Evolutionary conservation across 2,888 invertebrate species (phyloP), one percentile per base, ranked within the genome.

Genomic region (Cryptocheilus praepositus): DNA sequence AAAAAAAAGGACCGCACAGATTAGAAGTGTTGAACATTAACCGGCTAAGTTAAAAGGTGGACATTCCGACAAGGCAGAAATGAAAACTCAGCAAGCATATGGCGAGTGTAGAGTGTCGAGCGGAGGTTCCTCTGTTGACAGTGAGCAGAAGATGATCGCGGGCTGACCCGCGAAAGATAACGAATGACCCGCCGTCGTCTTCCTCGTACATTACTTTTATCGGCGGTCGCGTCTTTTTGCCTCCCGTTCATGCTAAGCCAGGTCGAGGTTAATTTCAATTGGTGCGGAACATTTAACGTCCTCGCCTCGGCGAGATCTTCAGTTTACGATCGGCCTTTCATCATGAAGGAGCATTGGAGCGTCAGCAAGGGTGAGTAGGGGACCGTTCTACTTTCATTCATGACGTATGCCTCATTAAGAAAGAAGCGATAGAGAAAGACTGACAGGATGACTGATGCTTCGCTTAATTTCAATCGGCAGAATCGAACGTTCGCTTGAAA

Each of bases 291-390:
- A 67, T 70, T 72, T 67, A 67, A 62, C 43, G 49, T 61, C 56
- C 22, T 62, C 55, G 19, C 52, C 43, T 61, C 25, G 11, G 53
- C 55, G n/a, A 25, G n/a, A 54, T 49, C 25, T 58, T 59, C 66
- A 81, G 72, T 81, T 65, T 57, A 65, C 56, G 28, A 57, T 55
- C 60, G 70, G 63, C 64, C 74, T 65, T 61, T 64, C 70, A 76
- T 61, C 76, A 81, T 78, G 81, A 73, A 77, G 70, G 62, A 76
- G 43, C 66, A 53, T 5, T 64, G 58, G 67, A 54, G 36, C n/a
- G 25, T 54, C 18, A 70, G 54, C 46, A 66, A 74, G 13, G 73
- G 76, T 81, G 45, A 75, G 70, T 65, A 11, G 7, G n/a, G 15
- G 8, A 4, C 5, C 0, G n/a, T 45, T 19, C 11, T 19, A 36